Percentiles rank a stretch among this genome's conserved stretches.
These are phyloP conservation scores for Astur gentilis DNA, from an alignment of 2,113 vertebrate species.

Conservation along the genomic window DNA sequence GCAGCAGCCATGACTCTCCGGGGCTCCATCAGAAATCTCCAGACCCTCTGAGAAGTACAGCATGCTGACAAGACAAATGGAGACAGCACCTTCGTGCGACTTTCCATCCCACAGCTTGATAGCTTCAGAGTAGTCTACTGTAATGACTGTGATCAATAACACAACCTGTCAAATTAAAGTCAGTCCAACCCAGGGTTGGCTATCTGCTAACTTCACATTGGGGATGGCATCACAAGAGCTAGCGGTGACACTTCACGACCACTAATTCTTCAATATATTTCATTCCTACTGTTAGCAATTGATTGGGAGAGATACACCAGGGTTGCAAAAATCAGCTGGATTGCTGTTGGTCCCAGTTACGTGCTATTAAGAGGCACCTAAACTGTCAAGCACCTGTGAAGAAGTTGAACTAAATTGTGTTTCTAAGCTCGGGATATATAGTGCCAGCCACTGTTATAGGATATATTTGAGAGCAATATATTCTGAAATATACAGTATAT, in stretches of 20 bases:
- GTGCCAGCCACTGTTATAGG: not conserved
- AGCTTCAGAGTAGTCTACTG: not conserved
- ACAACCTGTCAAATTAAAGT: not conserved
- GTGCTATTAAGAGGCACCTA: not conserved
- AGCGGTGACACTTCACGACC: not conserved
- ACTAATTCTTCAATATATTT: not conserved
- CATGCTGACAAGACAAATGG: not conserved
- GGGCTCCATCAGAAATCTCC: not conserved
- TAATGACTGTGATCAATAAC: not conserved
- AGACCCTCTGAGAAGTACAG: not conserved
- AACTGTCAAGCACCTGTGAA: not conserved
- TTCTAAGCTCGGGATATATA: not conserved
- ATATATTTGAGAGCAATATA: not conserved
- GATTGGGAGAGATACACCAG: not conserved
- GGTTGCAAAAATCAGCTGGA: not conserved
- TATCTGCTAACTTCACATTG: not conserved
- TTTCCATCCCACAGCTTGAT: not conserved
- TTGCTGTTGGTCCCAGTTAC: not conserved
- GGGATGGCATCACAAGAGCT: not conserved
- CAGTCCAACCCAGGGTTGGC: not conserved
- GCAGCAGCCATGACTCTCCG: accelerated
- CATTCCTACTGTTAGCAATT: not conserved
- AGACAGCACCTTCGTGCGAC: not conserved
- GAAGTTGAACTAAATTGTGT: not conserved
- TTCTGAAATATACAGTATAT: not conserved